Evolutionary conservation across 2,888 invertebrate species (phyloP), one percentile per base, ranked within the genome.

Genomic region (Trypoxylon attenuatum): DNA sequence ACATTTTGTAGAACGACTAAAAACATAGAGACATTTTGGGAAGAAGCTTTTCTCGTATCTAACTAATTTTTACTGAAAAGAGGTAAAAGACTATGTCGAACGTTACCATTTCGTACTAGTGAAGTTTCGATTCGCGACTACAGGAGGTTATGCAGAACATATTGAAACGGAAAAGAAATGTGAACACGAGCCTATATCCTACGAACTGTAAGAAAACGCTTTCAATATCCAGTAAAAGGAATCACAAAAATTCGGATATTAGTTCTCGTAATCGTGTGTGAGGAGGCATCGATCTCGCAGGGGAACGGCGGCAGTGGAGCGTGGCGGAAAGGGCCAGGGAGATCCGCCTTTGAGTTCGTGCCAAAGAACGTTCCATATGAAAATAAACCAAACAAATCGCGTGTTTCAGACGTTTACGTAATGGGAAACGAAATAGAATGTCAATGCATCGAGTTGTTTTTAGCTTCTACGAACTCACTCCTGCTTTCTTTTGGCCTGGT

Each of bases 341-440:
- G 38, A 57, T 65, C 33, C 56, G 71, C 71, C 80, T 80, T 80
- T 80, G 80, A 81, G 78, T 71, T 68, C 68, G 76, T 77, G 80
- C 81, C 82, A 81, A 79, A 80, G 80, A 78, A 74, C 79, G 74
- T 80, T 81, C 76, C 73, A 71, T 78, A 79, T 77, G 78, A 79
- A 78, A 81, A 78, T 80, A 79, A 77, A 78, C 72, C 71, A 78
- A 81, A 80, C 76, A 78, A 81, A 79, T 77, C 69, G 76, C 65
- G 56, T 74, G 79, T 80, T 73, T 81, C 82, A 82, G 81, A 83
- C 79, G 79, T 83, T 83, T 77, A 69, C 75, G 79, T 83, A 82
- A 83, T 82, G 79, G 80, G 78, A 84, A 84, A 84, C 78, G 82
- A 83, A 84, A 84, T 84, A 76, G 80, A 78, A 84, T 81, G 79